Conservation (phyloP, 2,888 invertebrate species). For the Cheilosia pagana region DNA sequence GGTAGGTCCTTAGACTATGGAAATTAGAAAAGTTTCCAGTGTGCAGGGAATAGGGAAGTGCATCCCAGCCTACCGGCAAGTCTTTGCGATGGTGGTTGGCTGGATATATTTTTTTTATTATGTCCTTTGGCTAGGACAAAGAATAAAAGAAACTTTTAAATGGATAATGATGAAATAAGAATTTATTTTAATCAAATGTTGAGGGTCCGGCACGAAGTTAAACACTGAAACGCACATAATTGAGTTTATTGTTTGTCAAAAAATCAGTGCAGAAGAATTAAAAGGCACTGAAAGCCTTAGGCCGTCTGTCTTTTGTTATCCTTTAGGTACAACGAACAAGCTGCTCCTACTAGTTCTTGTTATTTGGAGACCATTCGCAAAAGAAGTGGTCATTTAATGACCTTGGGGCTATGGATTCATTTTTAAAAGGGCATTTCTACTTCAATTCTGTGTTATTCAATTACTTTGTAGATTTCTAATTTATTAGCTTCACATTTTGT, state of each 20-base stretch:
- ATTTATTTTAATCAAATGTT: conserved; percentile 37
- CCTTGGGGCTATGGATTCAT: neutral
- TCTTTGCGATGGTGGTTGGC: neutral
- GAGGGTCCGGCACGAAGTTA: conserved; percentile 20
- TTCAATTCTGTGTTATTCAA: neutral
- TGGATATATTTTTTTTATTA: conserved; percentile 5
- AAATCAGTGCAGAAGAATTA: conserved; percentile 1
- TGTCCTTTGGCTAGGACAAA: neutral
- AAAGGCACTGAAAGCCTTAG: conserved; percentile 4
- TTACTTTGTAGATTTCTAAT: neutral
- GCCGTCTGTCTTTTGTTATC: neutral
- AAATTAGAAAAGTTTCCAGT: conserved; percentile 56
- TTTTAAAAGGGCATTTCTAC: neutral
- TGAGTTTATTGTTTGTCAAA: conserved; percentile 30
- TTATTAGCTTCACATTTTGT: too few relatives aligned
- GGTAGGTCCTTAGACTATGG: conserved; percentile 11
- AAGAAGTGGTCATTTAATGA: neutral
- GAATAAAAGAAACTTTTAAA: conserved; percentile 30
- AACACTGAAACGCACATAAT: conserved; percentile 12
- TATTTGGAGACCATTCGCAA: neutral
- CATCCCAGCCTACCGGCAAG: neutral
- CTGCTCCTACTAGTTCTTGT: neutral
- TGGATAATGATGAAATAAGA: conserved; percentile 18
- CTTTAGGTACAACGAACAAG: neutral
- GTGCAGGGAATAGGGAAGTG: neutral